These are phyloP conservation scores for Epicampocera succincta DNA, from an alignment of 2,888 invertebrate genomes.

Conservation along the genomic window DNA sequence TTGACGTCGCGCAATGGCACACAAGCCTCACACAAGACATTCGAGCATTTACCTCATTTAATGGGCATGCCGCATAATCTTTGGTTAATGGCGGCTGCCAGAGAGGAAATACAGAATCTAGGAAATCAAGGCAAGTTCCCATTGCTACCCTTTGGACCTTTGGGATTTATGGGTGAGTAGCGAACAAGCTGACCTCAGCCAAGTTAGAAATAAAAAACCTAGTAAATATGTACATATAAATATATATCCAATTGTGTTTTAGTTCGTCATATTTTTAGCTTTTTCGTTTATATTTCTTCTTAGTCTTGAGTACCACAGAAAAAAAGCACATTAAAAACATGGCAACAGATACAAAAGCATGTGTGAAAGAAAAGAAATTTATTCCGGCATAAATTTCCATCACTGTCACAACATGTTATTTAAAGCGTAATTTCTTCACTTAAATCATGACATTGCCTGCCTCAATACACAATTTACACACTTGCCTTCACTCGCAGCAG, in stretches of 20 bases:
- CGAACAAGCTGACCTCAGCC: not conserved
- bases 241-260: too few relatives aligned
- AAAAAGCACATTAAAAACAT: not conserved
- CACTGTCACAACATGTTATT: constrained; percentile 67
- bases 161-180: constrained; percentile 87
- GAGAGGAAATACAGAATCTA: constrained; percentile 79
- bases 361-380: constrained; percentile 54
- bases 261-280: not conserved
- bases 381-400: constrained; percentile 69
- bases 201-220: not conserved
- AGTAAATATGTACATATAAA: too few relatives aligned
- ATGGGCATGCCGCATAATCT: constrained; percentile 79
- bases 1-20: constrained; percentile 82
- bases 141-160: constrained; percentile 91
- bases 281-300: not conserved
- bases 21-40: constrained; percentile 64
- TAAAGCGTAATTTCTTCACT: constrained; percentile 68
- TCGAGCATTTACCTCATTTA: constrained; percentile 74
- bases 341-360: constrained; percentile 38
- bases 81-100: constrained; percentile 79
- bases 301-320: not conserved
- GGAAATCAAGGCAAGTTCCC: constrained; percentile 83
- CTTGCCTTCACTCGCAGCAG: constrained; percentile 14
- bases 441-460: constrained; percentile 68
- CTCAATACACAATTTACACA: constrained; percentile 51